Percentiles rank a stretch among this genome's conserved stretches.
Evolutionary conservation across 2,888 invertebrate species (phyloP).

Genomic region (Agapetus fuscipes): DNA sequence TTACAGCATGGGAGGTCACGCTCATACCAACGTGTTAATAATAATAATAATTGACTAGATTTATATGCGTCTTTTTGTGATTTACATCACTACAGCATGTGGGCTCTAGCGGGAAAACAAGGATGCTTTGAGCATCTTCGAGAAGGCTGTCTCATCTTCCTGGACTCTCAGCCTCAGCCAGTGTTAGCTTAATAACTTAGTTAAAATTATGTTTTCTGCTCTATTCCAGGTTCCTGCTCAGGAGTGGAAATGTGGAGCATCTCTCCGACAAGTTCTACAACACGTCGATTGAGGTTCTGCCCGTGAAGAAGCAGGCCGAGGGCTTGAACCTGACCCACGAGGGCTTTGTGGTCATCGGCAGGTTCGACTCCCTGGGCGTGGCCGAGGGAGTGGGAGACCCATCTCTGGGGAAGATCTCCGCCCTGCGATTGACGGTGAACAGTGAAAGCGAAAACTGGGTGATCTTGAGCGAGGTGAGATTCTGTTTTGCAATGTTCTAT

Average conservation of each 20-base stretch:
- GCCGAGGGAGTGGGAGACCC: conserved; percentile 62
- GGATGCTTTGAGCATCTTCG: too few relatives aligned
- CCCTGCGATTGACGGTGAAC: conserved; percentile 68
- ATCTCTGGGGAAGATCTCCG: conserved; percentile 56
- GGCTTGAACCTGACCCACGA: conserved; percentile 46
- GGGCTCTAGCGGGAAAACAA: too few relatives aligned
- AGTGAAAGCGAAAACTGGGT: conserved; percentile 82
- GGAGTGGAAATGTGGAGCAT: conserved; percentile 86
- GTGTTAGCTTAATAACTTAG: too few relatives aligned
- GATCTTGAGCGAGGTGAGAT: conserved; percentile 77
- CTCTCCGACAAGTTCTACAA: conserved; percentile 80
- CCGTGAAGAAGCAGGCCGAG: conserved; percentile 31
- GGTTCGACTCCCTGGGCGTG: conserved; percentile 72
- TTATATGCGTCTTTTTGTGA: too few relatives aligned
- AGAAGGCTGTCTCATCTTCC: too few relatives aligned
- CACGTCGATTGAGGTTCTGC: conserved; percentile 73
- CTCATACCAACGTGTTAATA: too few relatives aligned
- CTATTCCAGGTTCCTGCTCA: conserved; percentile 61
- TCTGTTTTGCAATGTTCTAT: conserved; percentile 2
- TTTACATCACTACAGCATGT: too few relatives aligned
- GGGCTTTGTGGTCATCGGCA: conserved; percentile 61
- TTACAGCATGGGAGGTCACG: too few relatives aligned
- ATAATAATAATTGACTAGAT: too few relatives aligned
- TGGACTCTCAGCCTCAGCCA: too few relatives aligned
- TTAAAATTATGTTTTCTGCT: background rate